Conservation (phyloP, 2,113 vertebrate genomes). For the Campylomormyrus tamandua region DNA sequence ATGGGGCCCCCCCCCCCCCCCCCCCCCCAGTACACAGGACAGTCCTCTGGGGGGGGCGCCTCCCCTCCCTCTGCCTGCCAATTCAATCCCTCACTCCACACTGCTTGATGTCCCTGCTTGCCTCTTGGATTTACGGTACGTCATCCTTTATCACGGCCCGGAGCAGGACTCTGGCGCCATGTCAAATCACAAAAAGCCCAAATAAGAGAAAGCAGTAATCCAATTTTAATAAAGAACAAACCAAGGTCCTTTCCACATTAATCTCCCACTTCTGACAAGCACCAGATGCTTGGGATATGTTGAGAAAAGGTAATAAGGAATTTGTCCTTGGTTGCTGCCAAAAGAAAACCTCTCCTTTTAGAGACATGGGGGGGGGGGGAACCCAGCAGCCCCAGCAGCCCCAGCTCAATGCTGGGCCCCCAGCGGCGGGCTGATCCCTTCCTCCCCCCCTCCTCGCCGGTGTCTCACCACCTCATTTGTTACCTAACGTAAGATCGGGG, state of each 20-base stretch:
- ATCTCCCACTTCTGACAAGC: conserved; percentile 25
- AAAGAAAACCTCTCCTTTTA: neutral
- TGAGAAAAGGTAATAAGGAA: conserved; percentile 22
- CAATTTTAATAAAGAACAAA: conserved; percentile 57
- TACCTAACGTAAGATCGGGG: neutral
- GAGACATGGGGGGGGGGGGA: neutral
- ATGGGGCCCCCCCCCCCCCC: neutral
- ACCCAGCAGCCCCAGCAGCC: too few relatives aligned
- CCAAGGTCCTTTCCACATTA: conserved; percentile 64
- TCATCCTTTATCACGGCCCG: conserved; percentile 26
- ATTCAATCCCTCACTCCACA: conserved; percentile 11
- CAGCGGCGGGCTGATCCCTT: neutral
- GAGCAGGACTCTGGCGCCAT: conserved; percentile 29
- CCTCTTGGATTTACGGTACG: conserved; percentile 43
- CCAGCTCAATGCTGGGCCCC: neutral
- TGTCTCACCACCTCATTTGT: neutral
- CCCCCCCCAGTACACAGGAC: neutral
- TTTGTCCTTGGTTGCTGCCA: conserved; percentile 38
- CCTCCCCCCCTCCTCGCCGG: neutral
- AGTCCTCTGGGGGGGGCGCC: neutral
- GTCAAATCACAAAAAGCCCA: conserved; percentile 45
- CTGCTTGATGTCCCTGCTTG: conserved; percentile 17
- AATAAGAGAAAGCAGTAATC: conserved; percentile 51
- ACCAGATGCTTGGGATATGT: conserved; percentile 30
- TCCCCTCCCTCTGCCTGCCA: neutral